Base-by-base conservation (phyloP, 2,797 vertebrate genomes). In the Acrossocheilus fasciatus region DNA sequence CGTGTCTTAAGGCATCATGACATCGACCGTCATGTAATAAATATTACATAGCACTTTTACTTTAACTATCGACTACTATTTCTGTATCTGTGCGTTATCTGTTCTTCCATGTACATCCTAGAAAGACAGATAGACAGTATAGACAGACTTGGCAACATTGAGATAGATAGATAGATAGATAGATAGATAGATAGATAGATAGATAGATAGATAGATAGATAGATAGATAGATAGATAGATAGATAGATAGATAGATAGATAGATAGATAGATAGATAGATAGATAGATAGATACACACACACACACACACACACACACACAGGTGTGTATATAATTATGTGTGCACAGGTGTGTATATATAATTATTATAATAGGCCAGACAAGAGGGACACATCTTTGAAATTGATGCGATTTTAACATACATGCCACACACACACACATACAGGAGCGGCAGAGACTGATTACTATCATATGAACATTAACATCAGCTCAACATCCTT, bases 1-100 rank as follows among this genome's bases (percentile, higher is more conserved):
- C 87, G 81, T 89, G 87, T 83, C 88, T 89, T 6, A 89, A 90
- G 89, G 90, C 83, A 86, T 86, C 87, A 86, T 90, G 88, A 88
- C 80, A 88, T 89, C 80, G 77, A 85, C 76, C 79, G 76, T 88
- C 20, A 86, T 88, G 89, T 73, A 85, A 73, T 81, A 91, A 89
- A 81, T 90, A 92, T 82, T 77, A 89, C 75, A 79, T 12, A 34
- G 75, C 83, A 47, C 47, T 72, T 78, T 83, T 36, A 4, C 2
- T 68, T 6, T 69, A 76, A 77, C 39, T 23, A 36, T 76, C 6
- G 9, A 52, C 47, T 36, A 23, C 18, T 52, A n/a, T 68, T 59
- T 79, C 36, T 62, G 57, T 62, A 62, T 59, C 36, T 15, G 23
- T 87, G 66, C 73, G 66, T 87, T 86, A 70, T 70, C 81, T 54